Evolutionary conservation across 2,888 invertebrate species (phyloP).

Genomic region (Atherix ibis): DNA sequence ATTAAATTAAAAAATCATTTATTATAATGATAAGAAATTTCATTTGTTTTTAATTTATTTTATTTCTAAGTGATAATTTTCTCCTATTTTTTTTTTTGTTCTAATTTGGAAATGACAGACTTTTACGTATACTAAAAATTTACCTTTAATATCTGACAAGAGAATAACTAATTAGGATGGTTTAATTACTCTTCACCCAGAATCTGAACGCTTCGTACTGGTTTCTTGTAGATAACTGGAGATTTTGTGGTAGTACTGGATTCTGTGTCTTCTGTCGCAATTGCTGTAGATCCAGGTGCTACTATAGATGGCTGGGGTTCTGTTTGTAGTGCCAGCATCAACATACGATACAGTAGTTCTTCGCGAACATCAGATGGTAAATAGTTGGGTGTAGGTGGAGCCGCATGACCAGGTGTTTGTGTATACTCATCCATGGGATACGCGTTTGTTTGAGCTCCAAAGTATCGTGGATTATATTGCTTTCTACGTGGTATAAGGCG

Average conservation of each 20-base stretch:
- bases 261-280: slow-evolving; percentile 15
- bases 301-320: slow-evolving; percentile 35
- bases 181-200: slow-evolving; percentile 41
- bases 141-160: no score
- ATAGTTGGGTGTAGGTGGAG: slow-evolving; percentile 31
- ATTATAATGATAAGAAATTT: no score
- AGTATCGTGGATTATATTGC: slow-evolving; percentile 24
- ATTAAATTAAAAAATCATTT: no score
- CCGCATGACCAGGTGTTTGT: slow-evolving; percentile 9
- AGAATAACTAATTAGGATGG: no score
- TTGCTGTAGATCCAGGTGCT: slow-evolving; percentile 14
- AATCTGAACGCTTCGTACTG: slow-evolving; percentile 56
- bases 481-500: slow-evolving; percentile 34
- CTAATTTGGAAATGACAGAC: no score
- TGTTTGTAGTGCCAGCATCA: slow-evolving; percentile 54
- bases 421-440: slow-evolving; percentile 19
- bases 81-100: no score
- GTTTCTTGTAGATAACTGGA: slow-evolving; percentile 36
- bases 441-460: slow-evolving; percentile 32
- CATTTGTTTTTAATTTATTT: no score
- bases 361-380: slow-evolving; percentile 55
- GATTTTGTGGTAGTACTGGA: slow-evolving; percentile 35
- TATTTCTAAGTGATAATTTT: no score
- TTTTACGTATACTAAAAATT: no score
- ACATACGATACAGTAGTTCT: slow-evolving; percentile 52